Evolutionary conservation across 2,113 vertebrate genomes (phyloP).

Genomic region (Psophia crepitans): DNA sequence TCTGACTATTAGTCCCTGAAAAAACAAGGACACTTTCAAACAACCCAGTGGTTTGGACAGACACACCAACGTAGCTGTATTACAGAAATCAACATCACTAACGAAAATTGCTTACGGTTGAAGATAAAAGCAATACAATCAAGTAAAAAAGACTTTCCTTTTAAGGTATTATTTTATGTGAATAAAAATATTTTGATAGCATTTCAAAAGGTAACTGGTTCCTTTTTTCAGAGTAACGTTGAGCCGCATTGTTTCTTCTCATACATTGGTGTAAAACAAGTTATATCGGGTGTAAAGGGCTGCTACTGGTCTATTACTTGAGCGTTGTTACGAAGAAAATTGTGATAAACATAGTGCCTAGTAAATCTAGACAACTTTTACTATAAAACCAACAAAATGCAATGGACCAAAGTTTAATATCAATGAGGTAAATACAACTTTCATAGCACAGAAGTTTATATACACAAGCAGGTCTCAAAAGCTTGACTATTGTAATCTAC

Average conservation of each 20-base stretch:
- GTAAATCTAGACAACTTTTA: not conserved
- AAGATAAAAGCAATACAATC: not conserved
- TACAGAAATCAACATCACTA: not conserved
- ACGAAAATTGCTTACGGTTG: not conserved
- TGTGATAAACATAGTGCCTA: not conserved
- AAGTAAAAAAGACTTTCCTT: not conserved
- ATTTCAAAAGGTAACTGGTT: not conserved
- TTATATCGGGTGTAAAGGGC: not conserved
- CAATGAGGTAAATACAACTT: not conserved
- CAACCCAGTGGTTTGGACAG: not conserved
- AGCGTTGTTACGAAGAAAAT: not conserved
- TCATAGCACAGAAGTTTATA: not conserved
- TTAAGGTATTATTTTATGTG: not conserved
- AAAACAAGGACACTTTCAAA: not conserved
- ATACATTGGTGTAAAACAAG: not conserved
- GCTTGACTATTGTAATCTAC: slow-evolving; percentile 45
- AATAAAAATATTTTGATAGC: not conserved
- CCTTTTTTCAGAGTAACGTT: not conserved
- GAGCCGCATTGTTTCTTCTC: not conserved
- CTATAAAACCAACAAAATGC: not conserved
- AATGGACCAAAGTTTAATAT: not conserved
- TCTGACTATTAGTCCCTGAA: not conserved
- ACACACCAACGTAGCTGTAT: not conserved
- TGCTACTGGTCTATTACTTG: not conserved
- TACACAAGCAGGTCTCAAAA: not conserved